Conservation (phyloP, 1,140 invertebrate genomes). For the Cyphomyrmex costatus region DNA sequence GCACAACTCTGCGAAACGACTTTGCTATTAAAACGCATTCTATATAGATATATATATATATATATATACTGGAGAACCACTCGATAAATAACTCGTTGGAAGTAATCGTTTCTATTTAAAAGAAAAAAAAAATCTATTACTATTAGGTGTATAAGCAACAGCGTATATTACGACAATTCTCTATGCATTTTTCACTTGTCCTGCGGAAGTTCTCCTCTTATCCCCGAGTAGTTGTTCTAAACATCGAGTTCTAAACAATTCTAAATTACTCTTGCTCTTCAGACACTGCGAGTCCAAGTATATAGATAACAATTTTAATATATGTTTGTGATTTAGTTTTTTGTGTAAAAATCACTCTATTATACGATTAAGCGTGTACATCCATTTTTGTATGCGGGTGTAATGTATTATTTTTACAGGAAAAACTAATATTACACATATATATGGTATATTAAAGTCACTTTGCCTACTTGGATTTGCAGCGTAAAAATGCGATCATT, state of each 20-base stretch:
- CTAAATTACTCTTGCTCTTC: background rate
- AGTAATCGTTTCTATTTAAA: slow-evolving; percentile 56
- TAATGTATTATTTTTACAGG: too few relatives aligned
- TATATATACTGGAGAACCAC: slow-evolving; percentile 5
- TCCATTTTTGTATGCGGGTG: too few relatives aligned
- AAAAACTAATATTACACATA: too few relatives aligned
- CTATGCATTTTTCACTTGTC: background rate
- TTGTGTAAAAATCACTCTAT: too few relatives aligned
- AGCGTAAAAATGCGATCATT: background rate
- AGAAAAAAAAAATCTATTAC: background rate
- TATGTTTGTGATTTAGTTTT: too few relatives aligned
- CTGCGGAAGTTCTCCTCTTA: background rate
- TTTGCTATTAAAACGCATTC: slow-evolving; percentile 40
- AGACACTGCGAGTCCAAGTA: background rate
- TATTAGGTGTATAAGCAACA: slow-evolving; percentile 38
- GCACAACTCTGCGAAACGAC: slow-evolving; percentile 13
- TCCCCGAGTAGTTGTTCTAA: background rate
- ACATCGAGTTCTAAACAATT: background rate
- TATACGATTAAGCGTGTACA: too few relatives aligned
- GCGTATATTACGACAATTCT: background rate
- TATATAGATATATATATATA: slow-evolving; percentile 31
- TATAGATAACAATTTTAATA: too few relatives aligned
- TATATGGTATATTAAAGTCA: too few relatives aligned
- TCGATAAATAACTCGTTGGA: slow-evolving; percentile 48
- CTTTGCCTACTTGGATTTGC: too few relatives aligned